Percentiles rank a stretch among this genome's conserved stretches.
phyloP scores from a whole-genome alignment of 2,888 invertebrate genomes.

The Monopis laevigella region DNA sequence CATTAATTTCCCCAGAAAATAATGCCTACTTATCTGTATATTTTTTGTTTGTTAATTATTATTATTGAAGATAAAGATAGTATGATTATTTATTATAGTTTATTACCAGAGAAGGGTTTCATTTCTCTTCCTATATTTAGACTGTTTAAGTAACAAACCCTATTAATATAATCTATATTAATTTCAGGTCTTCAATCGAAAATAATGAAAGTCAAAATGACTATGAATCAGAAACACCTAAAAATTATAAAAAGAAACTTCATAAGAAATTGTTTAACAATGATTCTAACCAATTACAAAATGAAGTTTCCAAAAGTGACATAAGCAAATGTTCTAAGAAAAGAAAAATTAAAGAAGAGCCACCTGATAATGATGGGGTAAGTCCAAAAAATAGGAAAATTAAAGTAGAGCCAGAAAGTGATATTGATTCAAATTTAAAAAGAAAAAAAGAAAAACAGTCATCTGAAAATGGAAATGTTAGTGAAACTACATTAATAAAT shows the following conservation, averaged over 20 bases:
- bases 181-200: constrained; percentile 13
- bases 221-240: constrained; percentile 20
- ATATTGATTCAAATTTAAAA: constrained; percentile 25
- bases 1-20: too few species aligned
- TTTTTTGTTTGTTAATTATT: too few species aligned
- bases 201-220: constrained; percentile 12
- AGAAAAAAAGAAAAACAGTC: constrained; percentile 21
- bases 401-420: constrained; percentile 34
- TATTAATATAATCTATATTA: too few species aligned
- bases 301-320: background rate
- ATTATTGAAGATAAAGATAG: too few species aligned
- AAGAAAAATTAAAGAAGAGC: constrained; percentile 12
- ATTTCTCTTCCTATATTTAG: too few species aligned
- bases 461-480: constrained; percentile 18
- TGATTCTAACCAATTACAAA: constrained; percentile 4
- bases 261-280: constrained; percentile 21
- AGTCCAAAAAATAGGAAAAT: constrained; percentile 17
- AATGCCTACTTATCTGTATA: too few species aligned
- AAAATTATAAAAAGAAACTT: constrained; percentile 21
- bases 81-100: too few species aligned
- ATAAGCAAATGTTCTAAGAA: constrained; percentile 1
- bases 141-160: too few species aligned
- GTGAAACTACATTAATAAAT: constrained; percentile 22
- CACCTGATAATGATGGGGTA: constrained; percentile 4
- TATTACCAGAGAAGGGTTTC: too few species aligned